Base-by-base conservation (phyloP, 2,888 invertebrate species). In the Tetragonisca angustula region DNA sequence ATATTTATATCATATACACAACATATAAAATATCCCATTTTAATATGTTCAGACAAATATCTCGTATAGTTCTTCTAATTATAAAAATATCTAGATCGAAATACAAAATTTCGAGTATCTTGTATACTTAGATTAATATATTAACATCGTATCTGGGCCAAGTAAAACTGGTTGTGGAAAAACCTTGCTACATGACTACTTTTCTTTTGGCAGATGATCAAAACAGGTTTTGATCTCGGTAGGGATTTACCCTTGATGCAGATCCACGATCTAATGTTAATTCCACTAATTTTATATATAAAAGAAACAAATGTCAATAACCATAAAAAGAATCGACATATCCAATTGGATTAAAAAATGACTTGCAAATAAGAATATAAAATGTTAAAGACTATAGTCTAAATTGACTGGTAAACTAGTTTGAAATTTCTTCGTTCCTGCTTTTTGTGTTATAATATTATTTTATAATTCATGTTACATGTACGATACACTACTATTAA, bases 101-200 rank as follows among this genome's bases (percentile, higher is more conserved):
- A 74, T 79, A 49, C 56, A 76, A 64, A 74, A 78, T 64, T 71
- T 78, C 32, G 61, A 77, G 59, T 56, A 70, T 62, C 27, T 67
- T 13, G 65, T 24, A 32, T 24, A 54, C 27, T 61, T 79, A 73
- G 68, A 80, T 65, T 78, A 80, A 82, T 62, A 76, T 79, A 84
- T 82, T 81, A 80, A 76, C 86, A 56, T 27, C 52, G 64, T 88
- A 90, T 89, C 91, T 91, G 88, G 89, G 90, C 89, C 87, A 91
- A 90, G 90, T 88, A 56, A 88, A 89, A 91, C 89, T 87, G 87
- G 87, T 91, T 89, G 89, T 89, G 90, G 89, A 91, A 91, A 90
- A 91, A 73, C 82, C 88, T 84, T 81, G 83, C 73, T 36, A 81
- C 88, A 69, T 43, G 80, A 76, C 76, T 85, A 81, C 86, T 88